Conservation (phyloP, 2,113 vertebrate species). For the Leptobrachium ailaonicum region DNA sequence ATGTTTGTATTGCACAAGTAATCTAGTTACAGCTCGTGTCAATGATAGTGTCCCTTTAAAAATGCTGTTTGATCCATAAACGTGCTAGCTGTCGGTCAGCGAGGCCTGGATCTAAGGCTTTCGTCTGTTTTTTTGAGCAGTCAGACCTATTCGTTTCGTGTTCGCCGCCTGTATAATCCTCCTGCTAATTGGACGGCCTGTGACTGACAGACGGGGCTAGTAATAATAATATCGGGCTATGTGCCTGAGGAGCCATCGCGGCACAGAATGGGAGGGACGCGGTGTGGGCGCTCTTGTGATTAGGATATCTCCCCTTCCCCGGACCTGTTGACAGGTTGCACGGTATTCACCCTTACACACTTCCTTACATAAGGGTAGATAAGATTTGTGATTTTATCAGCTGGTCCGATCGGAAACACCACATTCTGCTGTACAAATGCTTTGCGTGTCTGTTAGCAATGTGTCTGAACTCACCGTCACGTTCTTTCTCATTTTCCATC, state of each 20-base stretch:
- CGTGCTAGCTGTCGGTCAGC: no score
- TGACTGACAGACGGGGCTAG: neutral
- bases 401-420: neutral
- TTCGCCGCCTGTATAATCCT: neutral
- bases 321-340: neutral
- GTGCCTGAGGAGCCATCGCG: neutral
- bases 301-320: neutral
- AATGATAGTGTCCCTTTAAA: no score
- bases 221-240: neutral
- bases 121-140: no score
- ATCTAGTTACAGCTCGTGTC: no score
- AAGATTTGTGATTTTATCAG: slow-evolving; percentile 4
- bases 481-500: neutral
- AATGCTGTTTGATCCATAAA: no score
- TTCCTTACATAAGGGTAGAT: slow-evolving; percentile 15
- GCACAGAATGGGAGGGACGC: neutral
- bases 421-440: neutral
- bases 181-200: neutral
- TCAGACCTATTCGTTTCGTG: no score
- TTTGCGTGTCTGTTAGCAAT: no score
- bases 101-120: no score
- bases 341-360: neutral
- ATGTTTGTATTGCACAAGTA: no score
- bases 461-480: neutral
- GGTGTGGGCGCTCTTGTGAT: neutral